Evolutionary conservation across 2,797 vertebrate species (phyloP).

Genomic region (Mionectes olivaceus): DNA sequence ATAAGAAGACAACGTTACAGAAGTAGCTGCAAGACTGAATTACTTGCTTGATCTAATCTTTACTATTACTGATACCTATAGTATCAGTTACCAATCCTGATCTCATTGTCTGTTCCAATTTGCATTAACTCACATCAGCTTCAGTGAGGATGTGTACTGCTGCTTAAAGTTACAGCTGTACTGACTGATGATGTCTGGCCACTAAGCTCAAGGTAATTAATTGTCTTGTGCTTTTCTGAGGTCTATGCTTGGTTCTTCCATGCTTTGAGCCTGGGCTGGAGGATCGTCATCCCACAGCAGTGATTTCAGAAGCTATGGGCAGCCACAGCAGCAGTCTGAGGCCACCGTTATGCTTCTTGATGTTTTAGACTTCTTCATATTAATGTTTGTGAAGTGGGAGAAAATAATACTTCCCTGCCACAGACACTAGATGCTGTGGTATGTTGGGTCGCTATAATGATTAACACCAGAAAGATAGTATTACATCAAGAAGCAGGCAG

Average conservation of each 20-base stretch:
- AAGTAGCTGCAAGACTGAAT: not conserved
- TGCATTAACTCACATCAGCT: not conserved
- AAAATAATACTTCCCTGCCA: not conserved
- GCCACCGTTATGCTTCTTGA: not conserved
- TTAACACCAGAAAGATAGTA: not conserved
- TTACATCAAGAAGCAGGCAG: not conserved
- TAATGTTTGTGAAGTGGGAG: not conserved
- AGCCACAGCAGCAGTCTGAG: not conserved
- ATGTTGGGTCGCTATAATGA: not conserved
- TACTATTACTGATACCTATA: not conserved
- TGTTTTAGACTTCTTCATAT: not conserved
- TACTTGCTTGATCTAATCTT: not conserved
- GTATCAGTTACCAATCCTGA: not conserved
- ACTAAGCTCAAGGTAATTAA: not conserved
- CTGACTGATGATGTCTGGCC: not conserved
- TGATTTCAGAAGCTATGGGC: not conserved
- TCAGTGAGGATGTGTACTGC: accelerated
- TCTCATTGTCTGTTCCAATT: not conserved
- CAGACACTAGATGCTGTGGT: not conserved
- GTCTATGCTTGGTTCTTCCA: accelerated
- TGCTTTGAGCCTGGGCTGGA: not conserved
- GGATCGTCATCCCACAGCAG: not conserved
- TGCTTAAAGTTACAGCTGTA: not conserved
- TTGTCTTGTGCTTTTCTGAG: not conserved
- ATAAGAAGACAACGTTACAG: not conserved